Evolutionary conservation across 2,797 vertebrate genomes (phyloP).

Genomic region (Dendrocincla tyrannina): DNA sequence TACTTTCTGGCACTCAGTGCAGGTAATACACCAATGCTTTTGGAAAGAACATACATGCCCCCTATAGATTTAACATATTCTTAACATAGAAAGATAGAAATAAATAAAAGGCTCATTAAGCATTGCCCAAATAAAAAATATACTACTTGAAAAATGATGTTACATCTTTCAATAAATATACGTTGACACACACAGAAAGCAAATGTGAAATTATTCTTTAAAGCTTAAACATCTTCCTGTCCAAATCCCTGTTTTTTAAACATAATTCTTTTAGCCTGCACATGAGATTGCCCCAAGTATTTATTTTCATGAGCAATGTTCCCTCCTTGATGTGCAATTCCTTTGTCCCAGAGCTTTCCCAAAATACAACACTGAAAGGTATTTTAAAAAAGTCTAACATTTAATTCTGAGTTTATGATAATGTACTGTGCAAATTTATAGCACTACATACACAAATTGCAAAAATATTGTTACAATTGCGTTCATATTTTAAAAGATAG

Average conservation of each 20-base stretch:
- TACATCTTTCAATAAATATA: neutral
- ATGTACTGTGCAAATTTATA: neutral
- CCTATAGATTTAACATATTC: constrained; percentile 19
- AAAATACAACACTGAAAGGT: neutral
- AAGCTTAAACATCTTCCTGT: neutral
- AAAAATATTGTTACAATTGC: neutral
- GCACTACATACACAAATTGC: neutral
- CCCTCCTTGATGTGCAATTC: neutral
- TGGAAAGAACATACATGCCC: constrained; percentile 24
- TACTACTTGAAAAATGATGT: neutral
- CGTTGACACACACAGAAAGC: neutral
- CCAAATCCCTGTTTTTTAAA: neutral
- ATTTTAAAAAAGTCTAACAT: neutral
- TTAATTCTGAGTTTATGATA: neutral
- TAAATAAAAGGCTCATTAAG: neutral
- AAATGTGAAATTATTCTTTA: neutral
- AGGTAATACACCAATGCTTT: neutral
- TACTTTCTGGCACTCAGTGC: constrained; percentile 25
- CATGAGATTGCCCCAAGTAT: neutral
- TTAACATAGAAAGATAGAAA: neutral
- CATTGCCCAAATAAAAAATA: neutral
- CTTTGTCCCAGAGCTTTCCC: neutral
- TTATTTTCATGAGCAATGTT: neutral
- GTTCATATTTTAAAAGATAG: neutral
- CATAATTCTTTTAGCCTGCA: neutral